These are phyloP conservation scores for Tetropium fuscum DNA, from an alignment of 2,888 invertebrate species.

Conservation along the genomic window DNA sequence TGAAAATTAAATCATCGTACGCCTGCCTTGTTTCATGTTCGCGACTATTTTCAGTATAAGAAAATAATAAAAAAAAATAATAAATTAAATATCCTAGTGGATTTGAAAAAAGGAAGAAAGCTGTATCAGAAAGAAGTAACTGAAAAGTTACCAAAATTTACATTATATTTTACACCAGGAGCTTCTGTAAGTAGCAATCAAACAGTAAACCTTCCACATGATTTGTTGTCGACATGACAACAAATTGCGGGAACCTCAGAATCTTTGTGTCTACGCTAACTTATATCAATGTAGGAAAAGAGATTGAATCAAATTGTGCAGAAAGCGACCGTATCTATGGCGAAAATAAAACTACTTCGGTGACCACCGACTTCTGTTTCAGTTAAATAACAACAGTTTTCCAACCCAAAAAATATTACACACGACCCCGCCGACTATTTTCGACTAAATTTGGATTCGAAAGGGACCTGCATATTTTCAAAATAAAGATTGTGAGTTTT, in stretches of 20 bases:
- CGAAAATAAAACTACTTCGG: slow-evolving; percentile 7
- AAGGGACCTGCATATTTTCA: slow-evolving; percentile 22
- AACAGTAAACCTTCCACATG: background rate
- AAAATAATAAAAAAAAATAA: too few species aligned
- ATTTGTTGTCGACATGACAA: background rate
- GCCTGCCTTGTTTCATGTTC: background rate
- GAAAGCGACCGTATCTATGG: slow-evolving; percentile 18
- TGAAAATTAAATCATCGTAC: background rate
- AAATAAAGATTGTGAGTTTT: slow-evolving; percentile 24
- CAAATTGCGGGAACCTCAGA: background rate
- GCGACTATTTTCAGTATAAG: background rate
- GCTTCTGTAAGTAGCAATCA: background rate
- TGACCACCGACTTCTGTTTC: slow-evolving; percentile 4
- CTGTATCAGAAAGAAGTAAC: slow-evolving; percentile 17
- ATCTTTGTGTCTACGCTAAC: background rate
- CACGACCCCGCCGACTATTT: slow-evolving; percentile 21
- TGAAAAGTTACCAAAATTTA: slow-evolving; percentile 29
- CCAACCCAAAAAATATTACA: slow-evolving; percentile 12
- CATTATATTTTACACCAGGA: slow-evolving; percentile 27
- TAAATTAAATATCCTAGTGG: slow-evolving; percentile 15
- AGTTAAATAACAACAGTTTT: background rate
- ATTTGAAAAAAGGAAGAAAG: slow-evolving; percentile 21
- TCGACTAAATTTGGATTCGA: slow-evolving; percentile 26
- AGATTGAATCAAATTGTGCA: slow-evolving; percentile 10
- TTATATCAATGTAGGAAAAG: slow-evolving; percentile 10